These are phyloP conservation scores for Blastobasis lacticolella DNA, from an alignment of 2,888 invertebrate species.

Conservation along the genomic window DNA sequence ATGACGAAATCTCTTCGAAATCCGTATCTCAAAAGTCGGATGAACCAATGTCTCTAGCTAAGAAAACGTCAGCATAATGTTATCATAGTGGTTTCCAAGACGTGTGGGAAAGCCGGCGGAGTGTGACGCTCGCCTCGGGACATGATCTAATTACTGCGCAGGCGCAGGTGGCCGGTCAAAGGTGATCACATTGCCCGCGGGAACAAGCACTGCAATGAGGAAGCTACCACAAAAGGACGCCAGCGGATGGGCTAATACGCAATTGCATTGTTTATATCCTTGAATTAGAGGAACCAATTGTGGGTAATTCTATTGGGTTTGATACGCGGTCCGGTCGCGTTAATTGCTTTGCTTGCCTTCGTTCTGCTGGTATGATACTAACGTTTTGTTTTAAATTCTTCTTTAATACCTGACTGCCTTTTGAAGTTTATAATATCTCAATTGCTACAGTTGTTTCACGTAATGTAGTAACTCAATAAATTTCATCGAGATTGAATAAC, in stretches of 20 bases:
- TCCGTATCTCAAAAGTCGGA: too few species aligned
- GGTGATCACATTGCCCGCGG: conserved; percentile 27
- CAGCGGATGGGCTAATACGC: conserved; percentile 21
- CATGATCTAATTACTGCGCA: conserved; percentile 52
- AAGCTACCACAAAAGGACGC: conserved; percentile 24
- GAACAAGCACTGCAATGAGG: conserved; percentile 29
- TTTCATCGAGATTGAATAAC: conserved; percentile 25
- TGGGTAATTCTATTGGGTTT: too few species aligned
- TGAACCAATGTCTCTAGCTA: background rate
- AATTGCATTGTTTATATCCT: conserved; percentile 30
- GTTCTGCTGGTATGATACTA: too few species aligned
- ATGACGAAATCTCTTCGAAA: too few species aligned
- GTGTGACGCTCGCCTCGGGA: conserved; percentile 43
- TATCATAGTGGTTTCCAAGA: conserved; percentile 19
- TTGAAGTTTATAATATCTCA: too few species aligned
- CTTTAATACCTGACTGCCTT: too few species aligned
- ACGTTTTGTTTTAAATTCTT: too few species aligned
- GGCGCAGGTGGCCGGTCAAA: conserved; percentile 39
- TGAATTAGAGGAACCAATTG: too few species aligned
- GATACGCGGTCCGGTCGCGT: too few species aligned
- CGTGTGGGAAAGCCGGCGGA: conserved; percentile 42
- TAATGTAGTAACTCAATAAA: conserved; percentile 13
- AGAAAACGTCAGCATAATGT: conserved; percentile 26
- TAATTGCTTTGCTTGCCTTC: too few species aligned
- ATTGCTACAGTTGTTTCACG: too few species aligned